Evolutionary conservation across 2,113 vertebrate species (phyloP), one percentile per base, ranked within the genome.

Genomic region (Crypturellus undulatus): DNA sequence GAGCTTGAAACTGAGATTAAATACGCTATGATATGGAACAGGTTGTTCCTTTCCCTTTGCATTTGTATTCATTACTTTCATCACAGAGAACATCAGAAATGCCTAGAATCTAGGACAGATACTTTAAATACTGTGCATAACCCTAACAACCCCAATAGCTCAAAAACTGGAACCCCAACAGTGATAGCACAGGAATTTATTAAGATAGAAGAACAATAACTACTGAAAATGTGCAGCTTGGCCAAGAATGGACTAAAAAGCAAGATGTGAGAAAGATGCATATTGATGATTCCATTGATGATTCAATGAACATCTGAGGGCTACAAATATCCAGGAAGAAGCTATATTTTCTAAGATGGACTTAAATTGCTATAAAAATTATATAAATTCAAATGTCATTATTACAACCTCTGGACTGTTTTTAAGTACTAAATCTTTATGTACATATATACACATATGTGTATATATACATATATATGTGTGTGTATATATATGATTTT

Each of bases 171-270:
- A 95, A 51, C 36, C 79, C 43, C 21, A 2, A 43, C 0, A 0
- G 52, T 62, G 73, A 77, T 72, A 94, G 56, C 79, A 91, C 51
- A 80, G 13, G 26, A 80, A 54, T 43, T 81, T 70, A 88, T 91
- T 91, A 89, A 95, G 43, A 79, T 42, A n/a, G 40, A 90, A 85
- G 76, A 70, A 89, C n/a, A 76, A 81, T 87, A 91, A 81, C 60
- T 51, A 91, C 36, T 68, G 60, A n/a, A 87, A 76, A 90, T 51
- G 14, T 72, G 59, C 18, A 81, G 14, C 67, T 72, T 65, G 71
- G 26, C 38, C 63, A 84, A 68, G 65, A 70, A 83, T 2, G 64
- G 20, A 84, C 63, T 76, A 28, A 84, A 88, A 85, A 30, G 4
- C 15, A 47, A 81, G 21, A 25, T 5, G 20, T 43, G 34, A 24